Evolutionary conservation across 1,140 invertebrate genomes (phyloP).

Genomic region (Drosophila sucinea): DNA sequence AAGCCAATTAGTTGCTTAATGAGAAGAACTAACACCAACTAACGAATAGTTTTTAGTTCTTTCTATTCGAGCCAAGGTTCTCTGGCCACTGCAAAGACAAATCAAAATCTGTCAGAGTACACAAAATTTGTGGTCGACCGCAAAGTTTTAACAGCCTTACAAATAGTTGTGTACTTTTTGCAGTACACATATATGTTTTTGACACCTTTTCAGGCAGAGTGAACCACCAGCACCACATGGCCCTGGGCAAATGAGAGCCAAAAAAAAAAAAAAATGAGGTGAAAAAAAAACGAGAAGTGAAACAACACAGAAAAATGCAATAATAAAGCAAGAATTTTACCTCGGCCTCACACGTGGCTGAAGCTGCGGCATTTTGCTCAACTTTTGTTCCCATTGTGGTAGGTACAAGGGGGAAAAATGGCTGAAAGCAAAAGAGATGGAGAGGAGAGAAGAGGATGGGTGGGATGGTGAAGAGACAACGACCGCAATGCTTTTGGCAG

Average conservation of each 20-base stretch:
- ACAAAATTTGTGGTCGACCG: constrained; percentile 4
- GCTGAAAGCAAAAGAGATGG: constrained; percentile 12
- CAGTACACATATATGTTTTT: not conserved
- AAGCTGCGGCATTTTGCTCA: constrained; percentile 48
- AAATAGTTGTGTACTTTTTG: not conserved
- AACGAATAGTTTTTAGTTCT: not conserved
- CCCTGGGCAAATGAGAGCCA: constrained; percentile 15
- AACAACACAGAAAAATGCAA: constrained; percentile 13
- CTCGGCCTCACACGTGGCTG: constrained; percentile 62
- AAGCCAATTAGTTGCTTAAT: not conserved
- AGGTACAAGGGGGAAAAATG: constrained; percentile 26
- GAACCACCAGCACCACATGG: not conserved
- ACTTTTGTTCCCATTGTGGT: constrained; percentile 59
- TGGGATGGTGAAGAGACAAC: not conserved
- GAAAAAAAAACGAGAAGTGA: not conserved
- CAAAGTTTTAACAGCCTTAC: constrained; percentile 6
- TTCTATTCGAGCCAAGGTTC: not conserved
- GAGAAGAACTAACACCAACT: not conserved
- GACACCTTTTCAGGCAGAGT: constrained; percentile 15
- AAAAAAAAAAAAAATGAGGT: constrained; percentile 6
- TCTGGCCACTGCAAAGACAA: constrained; percentile 3
- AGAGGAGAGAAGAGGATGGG: not conserved
- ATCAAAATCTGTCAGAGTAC: constrained; percentile 7
- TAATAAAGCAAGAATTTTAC: constrained; percentile 47
- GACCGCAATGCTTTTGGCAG: constrained; percentile 31